These are phyloP conservation scores for Gryllus bimaculatus DNA, from an alignment of 1,140 invertebrate species.

Conservation along the genomic window DNA sequence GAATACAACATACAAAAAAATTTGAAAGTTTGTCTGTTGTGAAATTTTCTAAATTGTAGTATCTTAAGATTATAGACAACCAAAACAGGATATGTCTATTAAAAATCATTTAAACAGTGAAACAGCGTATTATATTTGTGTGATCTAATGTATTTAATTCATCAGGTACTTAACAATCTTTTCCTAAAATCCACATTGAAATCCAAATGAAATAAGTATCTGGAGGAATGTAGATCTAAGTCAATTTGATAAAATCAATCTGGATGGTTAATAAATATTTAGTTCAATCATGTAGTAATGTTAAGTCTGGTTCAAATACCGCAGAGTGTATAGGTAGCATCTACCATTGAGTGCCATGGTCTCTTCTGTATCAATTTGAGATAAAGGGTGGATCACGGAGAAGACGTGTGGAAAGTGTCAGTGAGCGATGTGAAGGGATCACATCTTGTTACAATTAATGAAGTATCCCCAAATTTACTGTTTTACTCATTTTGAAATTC, in stretches of 20 bases:
- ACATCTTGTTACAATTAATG: no score
- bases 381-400: background rate
- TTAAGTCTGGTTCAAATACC: no score
- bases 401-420: conserved; percentile 4
- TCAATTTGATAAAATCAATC: no score
- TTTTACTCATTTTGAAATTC: background rate
- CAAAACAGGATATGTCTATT: background rate
- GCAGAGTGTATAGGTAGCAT: no score
- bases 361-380: background rate
- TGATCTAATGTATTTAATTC: no score
- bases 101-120: background rate
- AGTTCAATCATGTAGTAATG: no score
- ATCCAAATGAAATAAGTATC: no score
- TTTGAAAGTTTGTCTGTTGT: conserved; percentile 11
- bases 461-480: background rate
- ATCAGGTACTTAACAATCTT: no score
- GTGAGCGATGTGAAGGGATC: background rate
- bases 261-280: no score
- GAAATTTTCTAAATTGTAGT: conserved; percentile 11
- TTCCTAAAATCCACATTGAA: no score
- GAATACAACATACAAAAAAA: background rate
- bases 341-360: background rate
- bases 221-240: no score
- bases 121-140: no score
- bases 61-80: background rate